Evolutionary conservation across 2,797 vertebrate genomes (phyloP), one percentile per base, ranked within the genome.

Genomic region (Lemur catta): DNA sequence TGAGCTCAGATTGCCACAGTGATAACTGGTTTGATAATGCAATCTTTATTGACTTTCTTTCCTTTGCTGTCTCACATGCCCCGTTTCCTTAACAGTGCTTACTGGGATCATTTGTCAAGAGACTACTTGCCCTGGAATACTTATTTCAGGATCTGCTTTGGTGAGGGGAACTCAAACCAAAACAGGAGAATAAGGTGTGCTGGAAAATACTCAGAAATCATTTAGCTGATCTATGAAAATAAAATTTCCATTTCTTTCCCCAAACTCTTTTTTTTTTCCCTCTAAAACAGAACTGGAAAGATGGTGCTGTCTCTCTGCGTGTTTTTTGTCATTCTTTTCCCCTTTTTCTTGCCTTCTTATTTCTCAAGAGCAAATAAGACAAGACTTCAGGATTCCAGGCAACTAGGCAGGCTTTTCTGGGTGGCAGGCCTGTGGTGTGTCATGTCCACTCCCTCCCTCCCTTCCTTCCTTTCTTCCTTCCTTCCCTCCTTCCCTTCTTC

Each of bases 161-260:
- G 50, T 46, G 33, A 75, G 9, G 35, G n/a, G 17, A 86, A 50
- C 38, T 57, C 18, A 63, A 38, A 55, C 35, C n/a, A 80, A 81
- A 46, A 79, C 28, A 92, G 50, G 72, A 93, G 78, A 86, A 48
- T 41, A 72, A 41, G 18, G 14, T 81, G 6, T 94, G n/a, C 12
- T 75, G 5, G 24, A 50, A 97, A 90, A 71, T 46, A 52, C 59
- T 71, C 33, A 72, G 71, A 81, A 96, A 91, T 3, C 35, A 85
- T 35, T 52, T 26, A 95, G 50, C 6, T 72, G 59, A 85, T 76
- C 35, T 57, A 12, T 74, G 63, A 89, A 87, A 92, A 88, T 24
- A 72, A 90, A 94, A 67, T 76, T 41, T 1, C 10, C 1, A 8
- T 72, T 57, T 91, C 26, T 84, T 41, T 35, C 11, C 52, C 20